These are phyloP conservation scores for Naja naja DNA, from an alignment of 2,113 vertebrate genomes.

Conservation along the genomic window DNA sequence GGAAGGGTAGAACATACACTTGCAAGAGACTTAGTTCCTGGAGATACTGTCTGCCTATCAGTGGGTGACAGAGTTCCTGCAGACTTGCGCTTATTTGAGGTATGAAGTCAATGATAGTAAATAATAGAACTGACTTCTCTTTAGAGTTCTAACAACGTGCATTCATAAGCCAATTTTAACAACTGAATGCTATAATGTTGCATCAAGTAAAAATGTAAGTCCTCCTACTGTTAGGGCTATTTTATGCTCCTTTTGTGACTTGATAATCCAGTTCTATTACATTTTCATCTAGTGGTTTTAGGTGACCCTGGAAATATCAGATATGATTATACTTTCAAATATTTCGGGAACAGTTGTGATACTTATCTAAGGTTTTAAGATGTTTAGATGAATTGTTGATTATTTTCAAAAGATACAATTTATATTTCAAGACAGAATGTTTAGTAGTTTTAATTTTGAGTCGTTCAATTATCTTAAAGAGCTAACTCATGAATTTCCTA, in stretches of 20 bases:
- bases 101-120: slow-evolving; percentile 45
- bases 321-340: not conserved
- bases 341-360: not conserved
- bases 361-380: not conserved
- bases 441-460: not conserved
- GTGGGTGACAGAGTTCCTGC: slow-evolving; percentile 96
- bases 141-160: not conserved
- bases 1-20: slow-evolving; percentile 87
- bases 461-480: not conserved
- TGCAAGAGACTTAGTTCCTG: slow-evolving; percentile 93
- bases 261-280: not conserved
- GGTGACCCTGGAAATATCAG: not conserved
- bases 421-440: not conserved
- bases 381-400: not conserved
- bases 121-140: not conserved
- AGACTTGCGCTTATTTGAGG: slow-evolving; percentile 93
- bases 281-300: not conserved
- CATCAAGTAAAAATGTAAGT: not conserved
- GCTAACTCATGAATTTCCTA: not conserved
- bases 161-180: not conserved
- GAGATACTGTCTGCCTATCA: slow-evolving; percentile 91
- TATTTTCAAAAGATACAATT: not conserved
- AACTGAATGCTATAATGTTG: not conserved
- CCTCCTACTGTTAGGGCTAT: not conserved
- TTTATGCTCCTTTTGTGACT: not conserved